Evolutionary conservation across 2,113 vertebrate genomes (phyloP).

Genomic region (Tragelaphus buxtoni): DNA sequence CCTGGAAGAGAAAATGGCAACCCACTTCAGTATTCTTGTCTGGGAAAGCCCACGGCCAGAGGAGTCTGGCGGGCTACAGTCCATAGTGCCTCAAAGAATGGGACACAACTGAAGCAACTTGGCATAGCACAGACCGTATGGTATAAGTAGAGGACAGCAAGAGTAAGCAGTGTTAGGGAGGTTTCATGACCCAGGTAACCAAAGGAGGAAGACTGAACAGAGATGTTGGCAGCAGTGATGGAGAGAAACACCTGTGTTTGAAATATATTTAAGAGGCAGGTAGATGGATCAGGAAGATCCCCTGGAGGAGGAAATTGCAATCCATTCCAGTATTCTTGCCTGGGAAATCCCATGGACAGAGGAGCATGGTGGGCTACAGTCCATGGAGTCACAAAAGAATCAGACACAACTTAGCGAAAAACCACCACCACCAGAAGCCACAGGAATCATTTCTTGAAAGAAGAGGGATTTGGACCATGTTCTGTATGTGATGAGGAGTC

Average conservation of each 20-base stretch:
- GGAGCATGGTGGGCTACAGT: background rate
- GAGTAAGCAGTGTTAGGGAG: background rate
- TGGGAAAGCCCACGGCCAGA: background rate
- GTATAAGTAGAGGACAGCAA: background rate
- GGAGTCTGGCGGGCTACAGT: background rate
- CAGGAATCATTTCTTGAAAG: background rate
- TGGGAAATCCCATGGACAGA: background rate
- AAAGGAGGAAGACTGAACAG: background rate
- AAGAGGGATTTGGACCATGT: background rate
- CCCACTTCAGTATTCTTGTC: background rate
- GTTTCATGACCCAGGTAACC: background rate
- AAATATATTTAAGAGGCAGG: background rate
- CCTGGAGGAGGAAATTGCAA: background rate
- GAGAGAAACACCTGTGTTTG: background rate
- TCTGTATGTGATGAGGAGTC: background rate
- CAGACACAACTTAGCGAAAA: background rate
- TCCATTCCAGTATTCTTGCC: background rate
- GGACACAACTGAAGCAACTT: background rate
- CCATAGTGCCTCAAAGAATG: background rate
- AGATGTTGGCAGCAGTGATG: too few species aligned
- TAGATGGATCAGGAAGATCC: background rate
- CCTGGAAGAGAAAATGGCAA: background rate
- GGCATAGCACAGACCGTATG: background rate
- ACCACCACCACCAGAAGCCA: background rate
- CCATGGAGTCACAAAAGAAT: background rate